phyloP scores from a whole-genome alignment of 2,797 vertebrate genomes.

The Periophthalmus magnuspinnatus region DNA sequence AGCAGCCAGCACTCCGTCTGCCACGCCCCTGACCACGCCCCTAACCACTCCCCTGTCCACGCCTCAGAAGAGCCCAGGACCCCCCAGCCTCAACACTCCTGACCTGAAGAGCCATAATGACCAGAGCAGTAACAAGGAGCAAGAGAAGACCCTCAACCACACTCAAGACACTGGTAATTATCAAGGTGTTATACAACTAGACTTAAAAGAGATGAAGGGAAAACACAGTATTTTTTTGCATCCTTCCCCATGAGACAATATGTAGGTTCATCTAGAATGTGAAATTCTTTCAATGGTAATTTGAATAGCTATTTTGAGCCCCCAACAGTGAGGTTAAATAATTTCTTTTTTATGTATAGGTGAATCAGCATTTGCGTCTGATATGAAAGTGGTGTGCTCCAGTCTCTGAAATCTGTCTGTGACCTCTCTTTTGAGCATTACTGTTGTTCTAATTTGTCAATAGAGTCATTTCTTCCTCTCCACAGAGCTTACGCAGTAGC shows the following conservation, averaged over 20 bases:
- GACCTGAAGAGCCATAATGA: conserved; percentile 72
- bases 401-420: not conserved
- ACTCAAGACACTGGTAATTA: conserved; percentile 80
- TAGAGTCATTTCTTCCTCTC: no score
- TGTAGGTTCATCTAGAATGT: not conserved
- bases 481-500: not conserved
- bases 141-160: conserved; percentile 76
- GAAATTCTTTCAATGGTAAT: not conserved
- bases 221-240: not conserved
- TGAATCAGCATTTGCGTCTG: not conserved
- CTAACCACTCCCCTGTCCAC: conserved; percentile 46
- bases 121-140: conserved; percentile 74
- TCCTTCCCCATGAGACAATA: not conserved
- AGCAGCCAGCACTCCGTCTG: conserved; percentile 49
- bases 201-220: not conserved
- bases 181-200: not conserved
- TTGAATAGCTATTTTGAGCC: not conserved
- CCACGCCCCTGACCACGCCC: conserved; percentile 64
- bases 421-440: no score
- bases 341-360: not conserved
- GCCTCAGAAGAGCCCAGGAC: conserved; percentile 66
- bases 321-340: no score
- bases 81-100: conserved; percentile 55
- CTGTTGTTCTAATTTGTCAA: no score
- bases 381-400: not conserved